These are phyloP conservation scores for Cataglyphis altisquamis DNA, from an alignment of 2,888 invertebrate species.

Conservation along the genomic window DNA sequence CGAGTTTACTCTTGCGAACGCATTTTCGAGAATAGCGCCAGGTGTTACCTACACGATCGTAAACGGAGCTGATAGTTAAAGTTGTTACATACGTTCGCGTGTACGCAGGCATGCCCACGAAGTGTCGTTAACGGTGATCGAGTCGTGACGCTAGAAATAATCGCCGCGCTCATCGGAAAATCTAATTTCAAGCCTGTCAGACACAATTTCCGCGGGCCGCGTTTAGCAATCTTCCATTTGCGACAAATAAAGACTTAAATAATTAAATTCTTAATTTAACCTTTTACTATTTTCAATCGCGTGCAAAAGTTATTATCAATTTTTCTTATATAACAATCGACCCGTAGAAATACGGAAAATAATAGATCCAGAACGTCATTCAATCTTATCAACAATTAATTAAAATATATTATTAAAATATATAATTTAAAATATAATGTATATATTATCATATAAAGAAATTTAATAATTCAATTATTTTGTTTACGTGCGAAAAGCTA, in stretches of 20 bases:
- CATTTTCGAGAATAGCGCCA: not conserved
- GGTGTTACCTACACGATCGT: not conserved
- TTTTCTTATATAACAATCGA: not conserved
- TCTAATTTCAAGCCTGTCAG: constrained; percentile 44
- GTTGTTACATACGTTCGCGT: constrained; percentile 5
- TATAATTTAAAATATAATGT: too few species aligned
- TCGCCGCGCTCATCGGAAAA: constrained; percentile 38
- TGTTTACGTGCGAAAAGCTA: not conserved
- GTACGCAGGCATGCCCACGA: not conserved
- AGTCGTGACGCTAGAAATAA: constrained; percentile 39
- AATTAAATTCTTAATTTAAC: constrained; percentile 12
- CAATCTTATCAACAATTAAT: not conserved
- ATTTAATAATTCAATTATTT: not conserved
- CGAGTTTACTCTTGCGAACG: not conserved
- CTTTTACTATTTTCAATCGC: not conserved
- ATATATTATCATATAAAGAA: not conserved
- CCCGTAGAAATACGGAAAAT: not conserved
- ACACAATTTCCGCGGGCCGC: constrained; percentile 13
- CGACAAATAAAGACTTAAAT: constrained; percentile 29
- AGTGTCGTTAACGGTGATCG: constrained; percentile 21
- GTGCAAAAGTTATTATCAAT: not conserved
- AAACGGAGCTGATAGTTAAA: constrained; percentile 24
- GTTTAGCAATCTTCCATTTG: constrained; percentile 12
- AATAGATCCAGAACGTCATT: not conserved
- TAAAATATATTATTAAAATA: not conserved